Percentiles rank a stretch among this genome's conserved stretches.
These are phyloP conservation scores for Chiroxiphia lanceolata DNA, from an alignment of 2,797 vertebrate genomes.

Conservation along the genomic window DNA sequence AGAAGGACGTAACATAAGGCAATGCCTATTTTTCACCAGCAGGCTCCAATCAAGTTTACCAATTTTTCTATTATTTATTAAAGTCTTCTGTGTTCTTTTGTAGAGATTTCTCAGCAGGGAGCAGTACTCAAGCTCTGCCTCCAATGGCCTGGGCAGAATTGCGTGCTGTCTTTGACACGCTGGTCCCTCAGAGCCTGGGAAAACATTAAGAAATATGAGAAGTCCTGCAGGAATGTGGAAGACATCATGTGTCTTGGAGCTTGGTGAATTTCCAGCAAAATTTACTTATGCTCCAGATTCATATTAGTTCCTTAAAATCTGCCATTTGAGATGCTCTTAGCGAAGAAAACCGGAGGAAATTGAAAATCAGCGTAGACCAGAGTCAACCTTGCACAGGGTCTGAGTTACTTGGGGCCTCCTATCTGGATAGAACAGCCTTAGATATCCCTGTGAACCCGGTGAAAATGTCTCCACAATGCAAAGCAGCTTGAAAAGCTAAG, in stretches of 20 bases:
- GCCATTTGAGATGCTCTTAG: neutral
- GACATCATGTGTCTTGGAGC: neutral
- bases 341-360: neutral
- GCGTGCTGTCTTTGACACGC: neutral
- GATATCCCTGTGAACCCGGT: neutral
- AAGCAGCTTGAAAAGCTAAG: constrained; percentile 17
- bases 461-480: neutral
- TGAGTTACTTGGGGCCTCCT: neutral
- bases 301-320: neutral
- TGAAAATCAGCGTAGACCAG: neutral
- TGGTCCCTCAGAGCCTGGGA: neutral
- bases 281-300: neutral
- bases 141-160: neutral
- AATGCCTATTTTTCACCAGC: neutral
- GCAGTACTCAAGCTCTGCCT: neutral
- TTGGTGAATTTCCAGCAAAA: neutral
- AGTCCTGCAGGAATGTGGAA: constrained; percentile 9
- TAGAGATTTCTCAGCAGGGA: neutral
- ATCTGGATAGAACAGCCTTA: neutral
- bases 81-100: neutral
- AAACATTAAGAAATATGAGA: constrained; percentile 13
- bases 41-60: neutral
- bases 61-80: neutral
- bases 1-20: neutral
- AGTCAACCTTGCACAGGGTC: neutral